These are phyloP conservation scores for Myrmecobius fasciatus DNA, from an alignment of 2,113 vertebrate genomes.

Conservation along the genomic window DNA sequence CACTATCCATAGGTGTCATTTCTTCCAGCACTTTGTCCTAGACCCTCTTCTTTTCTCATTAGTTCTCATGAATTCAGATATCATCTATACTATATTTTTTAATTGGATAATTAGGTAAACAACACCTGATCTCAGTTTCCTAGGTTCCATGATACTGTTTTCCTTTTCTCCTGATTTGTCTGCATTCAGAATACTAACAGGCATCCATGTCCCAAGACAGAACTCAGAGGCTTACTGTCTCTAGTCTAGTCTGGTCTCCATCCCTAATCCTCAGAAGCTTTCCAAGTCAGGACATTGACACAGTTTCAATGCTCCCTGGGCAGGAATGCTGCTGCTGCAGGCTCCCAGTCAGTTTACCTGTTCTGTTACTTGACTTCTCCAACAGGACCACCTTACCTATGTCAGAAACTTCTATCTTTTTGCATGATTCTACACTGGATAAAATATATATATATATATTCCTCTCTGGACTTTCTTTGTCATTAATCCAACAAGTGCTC, in stretches of 20 bases:
- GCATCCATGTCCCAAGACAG: neutral
- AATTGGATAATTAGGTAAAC: neutral
- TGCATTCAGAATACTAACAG: neutral
- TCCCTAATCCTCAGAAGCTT: neutral
- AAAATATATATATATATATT: neutral
- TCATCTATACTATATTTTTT: neutral
- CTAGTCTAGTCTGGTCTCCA: neutral
- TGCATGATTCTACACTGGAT: neutral
- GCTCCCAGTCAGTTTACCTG: neutral
- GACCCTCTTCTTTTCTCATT: neutral
- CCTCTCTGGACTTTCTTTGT: neutral
- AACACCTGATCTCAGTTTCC: neutral
- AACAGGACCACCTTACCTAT: neutral
- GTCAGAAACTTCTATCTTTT: neutral
- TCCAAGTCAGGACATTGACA: neutral
- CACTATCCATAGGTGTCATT: neutral
- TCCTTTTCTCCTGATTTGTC: neutral
- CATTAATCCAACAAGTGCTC: neutral
- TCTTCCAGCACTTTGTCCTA: neutral
- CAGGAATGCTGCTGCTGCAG: neutral
- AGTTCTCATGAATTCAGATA: neutral
- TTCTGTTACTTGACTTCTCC: neutral
- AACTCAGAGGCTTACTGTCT: neutral
- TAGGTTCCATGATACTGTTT: neutral
- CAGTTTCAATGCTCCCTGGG: neutral